Base-by-base conservation (phyloP, 1,140 invertebrate genomes). In the Drosophila dunni region DNA sequence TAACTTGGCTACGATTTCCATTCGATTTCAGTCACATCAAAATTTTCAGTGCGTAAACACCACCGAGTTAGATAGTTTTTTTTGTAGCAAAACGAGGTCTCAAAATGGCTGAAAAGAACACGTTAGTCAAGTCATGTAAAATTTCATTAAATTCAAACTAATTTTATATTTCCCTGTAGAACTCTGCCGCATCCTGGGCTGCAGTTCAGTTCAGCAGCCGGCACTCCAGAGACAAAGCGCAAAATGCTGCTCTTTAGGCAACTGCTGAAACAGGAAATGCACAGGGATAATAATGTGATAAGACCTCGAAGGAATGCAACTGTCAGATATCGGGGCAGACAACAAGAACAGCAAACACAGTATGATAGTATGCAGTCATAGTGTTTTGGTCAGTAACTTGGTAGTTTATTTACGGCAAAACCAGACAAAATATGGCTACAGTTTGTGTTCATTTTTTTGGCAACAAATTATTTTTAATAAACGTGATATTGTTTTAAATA, bases 201-300 rank as follows among this genome's bases (percentile, higher is more conserved):
- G 0, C 64, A 88, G 40, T 88, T 88, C 13, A 86, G 83, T 11
- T 71, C 83, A 1, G 62, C 51, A 17, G 33, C 51, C 1, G 80
- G 73, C 11, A 58, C 51, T 0, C 66, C 66, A 1, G 84, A 78
- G 48, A 89, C 76, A 1, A 74, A 29, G 7, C 54, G 63, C 2
- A 88, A 89, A 56, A 83, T 88, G 83, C 53, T 88, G 40, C 79
- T 88, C 7, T 88, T 50, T 9, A 68, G 53, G 36, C 66, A 79
- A 11, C 33, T 88, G 7, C 40, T 88, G 11, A 8, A 68, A 7
- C 51, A 60, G 15, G 73, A 83, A 11, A 24, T 83, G 8, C 7
- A 7, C 1, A 44, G 38, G 0, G 84, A 79, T 42, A 17, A 20
- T 17, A 29, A 29, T 29, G 24, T 4, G 6, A n/a, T 34, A 9